Evolutionary conservation across 1,140 invertebrate species (phyloP), one percentile per base, ranked within the genome.

Genomic region (Neodiprion lecontei): DNA sequence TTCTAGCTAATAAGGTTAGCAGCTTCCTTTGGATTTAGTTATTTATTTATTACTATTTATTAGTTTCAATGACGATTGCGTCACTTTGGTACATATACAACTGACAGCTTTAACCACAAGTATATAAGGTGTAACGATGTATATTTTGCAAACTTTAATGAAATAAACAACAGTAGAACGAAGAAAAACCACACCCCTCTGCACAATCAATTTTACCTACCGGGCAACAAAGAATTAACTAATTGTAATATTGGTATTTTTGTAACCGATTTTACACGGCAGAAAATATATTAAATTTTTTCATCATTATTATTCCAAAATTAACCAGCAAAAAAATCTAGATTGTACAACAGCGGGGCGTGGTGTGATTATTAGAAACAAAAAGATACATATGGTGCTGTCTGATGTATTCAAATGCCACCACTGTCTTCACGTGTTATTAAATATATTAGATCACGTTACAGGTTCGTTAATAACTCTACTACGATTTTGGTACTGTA

Each of bases 51-150:
- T 81, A 78, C 75, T 78, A 53, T 78, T 80, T 80, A 73, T 80
- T 81, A 80, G 81, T 79, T 83, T 83, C 84, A 85, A 80, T 80
- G 82, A 85, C 80, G 80, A 40, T 85, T 50, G 70, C 82, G 81
- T 88, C 87, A 12, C 53, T 88, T 87, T 88, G 87, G 87, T 87
- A 87, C 83, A 84, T 86, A 86, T 83, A 86, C 81, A 86, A 86
- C 81, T 79, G 81, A 86, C 83, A 87, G 83, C 83, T 77, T 82
- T 61, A 14, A 82, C 78, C 82, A 80, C 80, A 79, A 82, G 74
- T 80, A 79, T 74, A 77, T 69, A 14, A 14, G 11, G 11, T 61
- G 9, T 61, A 61, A 61, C 53, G 28, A 40, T 5, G 28, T 40
- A 40, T 40, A 40, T 40, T 40, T 40, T 40, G 28, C 28, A 40